Percentiles rank a stretch among this genome's conserved stretches.
These are phyloP conservation scores for Daboia siamensis DNA, from an alignment of 2,113 vertebrate species.

Conservation along the genomic window DNA sequence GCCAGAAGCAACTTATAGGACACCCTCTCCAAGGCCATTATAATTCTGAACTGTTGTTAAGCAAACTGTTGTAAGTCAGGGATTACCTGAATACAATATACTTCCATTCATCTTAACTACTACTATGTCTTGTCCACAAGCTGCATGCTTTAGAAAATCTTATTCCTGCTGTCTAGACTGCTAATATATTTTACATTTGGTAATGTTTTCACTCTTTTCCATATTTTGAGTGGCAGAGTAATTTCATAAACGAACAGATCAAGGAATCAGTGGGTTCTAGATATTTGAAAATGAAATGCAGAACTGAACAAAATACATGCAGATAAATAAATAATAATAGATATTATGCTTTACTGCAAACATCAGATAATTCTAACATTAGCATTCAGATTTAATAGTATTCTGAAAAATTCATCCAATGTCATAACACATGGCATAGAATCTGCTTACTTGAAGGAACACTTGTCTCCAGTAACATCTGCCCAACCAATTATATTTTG, in stretches of 20 bases:
- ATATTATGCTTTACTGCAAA: not conserved
- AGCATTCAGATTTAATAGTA: not conserved
- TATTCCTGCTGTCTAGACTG: not conserved
- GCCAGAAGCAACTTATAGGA: not conserved
- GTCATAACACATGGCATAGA: not conserved
- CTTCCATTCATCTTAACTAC: not conserved
- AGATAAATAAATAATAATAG: not conserved
- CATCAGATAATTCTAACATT: not conserved
- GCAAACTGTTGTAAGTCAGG: not conserved
- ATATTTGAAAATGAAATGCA: not conserved
- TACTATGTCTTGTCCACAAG: not conserved
- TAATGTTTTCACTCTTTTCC: not conserved
- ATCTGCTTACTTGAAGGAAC: not conserved
- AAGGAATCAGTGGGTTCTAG: not conserved
- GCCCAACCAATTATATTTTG: not conserved
- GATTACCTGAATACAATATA: not conserved
- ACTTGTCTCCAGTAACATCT: not conserved
- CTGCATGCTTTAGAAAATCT: not conserved
- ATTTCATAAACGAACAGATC: not conserved
- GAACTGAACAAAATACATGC: not conserved
- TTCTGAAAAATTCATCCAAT: not conserved
- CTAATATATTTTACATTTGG: not conserved
- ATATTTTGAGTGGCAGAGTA: not conserved
- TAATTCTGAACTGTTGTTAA: not conserved
- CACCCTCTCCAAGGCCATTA: not conserved